Base-by-base conservation (phyloP, 2,888 invertebrate species). In the Clostera curtula region DNA sequence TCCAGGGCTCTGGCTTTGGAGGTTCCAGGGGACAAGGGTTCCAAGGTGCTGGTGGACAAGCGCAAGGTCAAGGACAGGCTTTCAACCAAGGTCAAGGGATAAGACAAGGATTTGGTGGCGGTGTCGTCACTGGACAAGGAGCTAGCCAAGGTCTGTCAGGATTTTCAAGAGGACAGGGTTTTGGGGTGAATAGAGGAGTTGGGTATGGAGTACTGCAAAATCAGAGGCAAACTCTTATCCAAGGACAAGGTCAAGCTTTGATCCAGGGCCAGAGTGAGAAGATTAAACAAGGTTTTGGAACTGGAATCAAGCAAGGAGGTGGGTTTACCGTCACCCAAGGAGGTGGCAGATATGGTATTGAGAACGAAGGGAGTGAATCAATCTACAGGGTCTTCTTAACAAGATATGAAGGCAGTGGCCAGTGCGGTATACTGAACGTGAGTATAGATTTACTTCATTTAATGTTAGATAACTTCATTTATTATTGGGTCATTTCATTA, bases 401-500 rank as follows among this genome's bases (percentile, higher is more conserved):
- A 27, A 56, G 46, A 24, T 76, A 71, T 44, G 59, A 49, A 21
- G 76, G 61, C 0, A 50, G 45, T 1, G 76, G 75, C 5, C 63
- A 76, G 11, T 82, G 82, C 34, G 82, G 82, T 14, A 11, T 69
- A 1, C 35, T 65, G n/a, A 74, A 79, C 34, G 82, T 82, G 40
- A 80, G 79, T 77, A 29, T 7, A n/a, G n/a, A 15, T n/a, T n/a
- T n/a, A n/a, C n/a, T n/a, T n/a, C n/a, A n/a, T n/a, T n/a, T n/a
- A n/a, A n/a, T n/a, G n/a, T n/a, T n/a, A n/a, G n/a, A n/a, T n/a
- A n/a, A n/a, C n/a, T n/a, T n/a, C n/a, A n/a, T n/a, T n/a, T n/a
- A n/a, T n/a, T n/a, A n/a, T n/a, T n/a, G n/a, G n/a, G n/a, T n/a
- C n/a, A n/a, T n/a, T n/a, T n/a, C n/a, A n/a, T n/a, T n/a, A n/a